Evolutionary conservation across 2,797 vertebrate species (phyloP).

Genomic region (Acomys russatus): DNA sequence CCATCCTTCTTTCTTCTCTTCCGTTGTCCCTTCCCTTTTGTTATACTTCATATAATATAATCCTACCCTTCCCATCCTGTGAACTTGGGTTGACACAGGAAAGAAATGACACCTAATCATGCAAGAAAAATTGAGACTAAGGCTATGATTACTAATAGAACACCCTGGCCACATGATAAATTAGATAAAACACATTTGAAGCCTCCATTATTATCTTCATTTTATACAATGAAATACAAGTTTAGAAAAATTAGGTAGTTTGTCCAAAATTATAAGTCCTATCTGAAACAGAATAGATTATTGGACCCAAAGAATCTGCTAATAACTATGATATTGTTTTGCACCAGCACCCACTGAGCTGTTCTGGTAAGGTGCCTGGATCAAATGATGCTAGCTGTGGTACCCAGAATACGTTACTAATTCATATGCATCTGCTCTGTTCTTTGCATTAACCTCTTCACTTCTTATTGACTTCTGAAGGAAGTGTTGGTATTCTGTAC

Average conservation of each 20-base stretch:
- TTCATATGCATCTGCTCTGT: not conserved
- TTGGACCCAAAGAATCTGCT: not conserved
- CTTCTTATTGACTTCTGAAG: not conserved
- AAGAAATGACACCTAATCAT: slow-evolving; percentile 16
- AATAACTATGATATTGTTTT: not conserved
- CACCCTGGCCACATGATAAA: not conserved
- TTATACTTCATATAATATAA: not conserved
- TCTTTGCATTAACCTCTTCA: not conserved
- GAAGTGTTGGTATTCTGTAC: not conserved
- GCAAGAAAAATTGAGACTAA: not conserved
- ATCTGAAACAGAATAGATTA: not conserved
- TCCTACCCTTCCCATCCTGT: no score
- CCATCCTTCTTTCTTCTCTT: not conserved
- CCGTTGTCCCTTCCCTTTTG: not conserved
- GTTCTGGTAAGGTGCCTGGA: not conserved
- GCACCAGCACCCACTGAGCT: not conserved
- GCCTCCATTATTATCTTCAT: not conserved
- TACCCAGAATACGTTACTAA: not conserved
- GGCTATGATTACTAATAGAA: not conserved
- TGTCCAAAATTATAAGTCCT: not conserved
- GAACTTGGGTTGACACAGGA: not conserved
- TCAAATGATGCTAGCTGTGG: not conserved
- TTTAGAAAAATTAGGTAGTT: slow-evolving; percentile 35
- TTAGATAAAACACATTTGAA: not conserved
- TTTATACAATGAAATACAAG: slow-evolving; percentile 42